Evolutionary conservation across 2,888 invertebrate species (phyloP), one percentile per base, ranked within the genome.

Genomic region (Agelastica alni): DNA sequence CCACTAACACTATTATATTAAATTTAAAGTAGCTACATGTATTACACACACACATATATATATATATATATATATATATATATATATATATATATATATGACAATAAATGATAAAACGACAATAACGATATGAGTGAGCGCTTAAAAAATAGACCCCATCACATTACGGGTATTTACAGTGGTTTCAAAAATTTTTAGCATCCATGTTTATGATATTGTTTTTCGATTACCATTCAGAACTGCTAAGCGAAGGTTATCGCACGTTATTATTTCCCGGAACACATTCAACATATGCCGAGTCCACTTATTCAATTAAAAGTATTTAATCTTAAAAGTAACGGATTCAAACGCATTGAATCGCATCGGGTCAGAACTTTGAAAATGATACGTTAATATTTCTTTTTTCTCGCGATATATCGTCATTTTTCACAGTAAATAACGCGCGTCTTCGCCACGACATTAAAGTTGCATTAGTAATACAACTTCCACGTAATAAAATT

Each of bases 401-500:
- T 32, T 30, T 45, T 20, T 45, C 10, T 17, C 34, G 32, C 32
- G 14, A 30, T 43, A 13, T 31, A 43, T 43, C 31, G 17, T 44
- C 44, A 30, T 44, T 44, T 44, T 42, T 13, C 18, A 6, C 32
- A 18, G 32, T 20, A 44, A 44, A 44, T 44, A 44, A 18, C 31
- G 18, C 32, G 32, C 44, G 31, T 44, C 32, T 17, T 44, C 16
- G 12, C 44, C 31, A 18, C 32, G 12, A 45, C 45, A 45, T 45
- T 34, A 45, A 45, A 45, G 20, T 45, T 45, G 45, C 45, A 45
- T 45, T 45, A 45, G 20, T 18, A 34, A 5, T 20, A 45, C 20
- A 22, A 17, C 34, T 45, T 34, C 18, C 20, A 31, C 17, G 45
- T 31, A 45, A 45, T 45, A 32, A 45, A 45, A 14, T 13, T 32